Percentiles rank a stretch among this genome's conserved stretches.
Conservation (phyloP, 2,888 invertebrate genomes). For the Nephrocerus scutellatus region DNA sequence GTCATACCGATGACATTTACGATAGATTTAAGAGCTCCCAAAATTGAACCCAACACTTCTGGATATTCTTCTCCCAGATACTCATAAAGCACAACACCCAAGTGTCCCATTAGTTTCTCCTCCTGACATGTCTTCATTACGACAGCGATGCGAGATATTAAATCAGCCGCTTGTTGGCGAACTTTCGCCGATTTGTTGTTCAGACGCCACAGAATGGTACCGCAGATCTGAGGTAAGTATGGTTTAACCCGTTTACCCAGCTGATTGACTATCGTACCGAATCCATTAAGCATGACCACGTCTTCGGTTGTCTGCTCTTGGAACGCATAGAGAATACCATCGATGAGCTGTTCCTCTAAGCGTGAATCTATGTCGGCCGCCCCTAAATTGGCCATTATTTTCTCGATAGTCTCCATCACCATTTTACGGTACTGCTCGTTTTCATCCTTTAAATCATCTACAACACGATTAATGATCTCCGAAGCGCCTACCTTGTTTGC, state of each 20-base stretch:
- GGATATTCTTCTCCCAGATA: conserved; percentile 99
- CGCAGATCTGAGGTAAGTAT: conserved; percentile 98
- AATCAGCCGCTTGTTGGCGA: conserved; percentile 97
- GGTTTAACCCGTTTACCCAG: conserved; percentile 96
- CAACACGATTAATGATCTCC: conserved; percentile 96
- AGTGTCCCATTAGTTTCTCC: conserved; percentile 99
- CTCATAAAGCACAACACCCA: conserved; percentile 97
- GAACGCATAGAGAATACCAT: conserved; percentile 98
- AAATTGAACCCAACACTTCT: conserved; percentile 94
- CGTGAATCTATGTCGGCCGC: conserved; percentile 97
- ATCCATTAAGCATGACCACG: conserved; percentile 98
- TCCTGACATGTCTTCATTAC: conserved; percentile 99
- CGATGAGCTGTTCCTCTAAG: conserved; percentile 97
- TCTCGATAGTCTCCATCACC: conserved; percentile 99
- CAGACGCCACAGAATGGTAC: conserved; percentile 98
- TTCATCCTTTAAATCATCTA: conserved; percentile 98
- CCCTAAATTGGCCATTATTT: conserved; percentile 94
- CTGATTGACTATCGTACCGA: conserved; percentile 97
- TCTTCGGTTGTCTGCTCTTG: conserved; percentile 99
- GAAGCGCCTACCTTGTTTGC: conserved; percentile 99
- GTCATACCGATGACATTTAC: conserved; percentile 99
- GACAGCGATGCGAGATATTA: conserved; percentile 95
- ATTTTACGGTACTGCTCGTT: conserved; percentile 99
- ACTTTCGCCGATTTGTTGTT: conserved; percentile 99
- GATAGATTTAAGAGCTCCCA: conserved; percentile 97